phyloP scores from a whole-genome alignment of 2,888 invertebrate genomes.

The Allygus modestus region DNA sequence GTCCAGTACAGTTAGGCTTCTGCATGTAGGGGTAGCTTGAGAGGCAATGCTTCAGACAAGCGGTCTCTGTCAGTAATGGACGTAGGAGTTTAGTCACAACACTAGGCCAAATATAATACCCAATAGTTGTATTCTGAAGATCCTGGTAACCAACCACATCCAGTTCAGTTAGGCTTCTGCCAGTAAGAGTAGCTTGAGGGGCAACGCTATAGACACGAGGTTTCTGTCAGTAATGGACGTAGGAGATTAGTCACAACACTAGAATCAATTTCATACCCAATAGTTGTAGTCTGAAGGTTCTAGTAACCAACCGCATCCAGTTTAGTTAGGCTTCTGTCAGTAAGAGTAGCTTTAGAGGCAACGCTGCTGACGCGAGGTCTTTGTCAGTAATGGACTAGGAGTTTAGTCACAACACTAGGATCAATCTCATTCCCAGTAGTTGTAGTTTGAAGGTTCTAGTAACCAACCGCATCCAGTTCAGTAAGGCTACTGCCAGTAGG shows the following conservation, averaged over 20 bases:
- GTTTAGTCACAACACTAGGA: constrained; percentile 54
- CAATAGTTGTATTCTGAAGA: too few species aligned
- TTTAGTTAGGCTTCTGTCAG: background rate
- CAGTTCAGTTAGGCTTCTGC: background rate
- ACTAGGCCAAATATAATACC: constrained; percentile 45
- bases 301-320: background rate
- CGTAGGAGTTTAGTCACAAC: constrained; percentile 45
- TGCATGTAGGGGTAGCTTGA: background rate
- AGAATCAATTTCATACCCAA: background rate
- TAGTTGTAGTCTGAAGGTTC: background rate
- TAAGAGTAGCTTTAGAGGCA: background rate
- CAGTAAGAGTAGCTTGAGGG: constrained; percentile 15
- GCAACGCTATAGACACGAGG: background rate
- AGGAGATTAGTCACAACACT: background rate
- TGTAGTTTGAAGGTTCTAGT: background rate
- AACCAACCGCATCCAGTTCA: constrained; percentile 19
- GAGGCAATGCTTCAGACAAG: background rate
- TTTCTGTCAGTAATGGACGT: background rate
- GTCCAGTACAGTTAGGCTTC: constrained; percentile 19
- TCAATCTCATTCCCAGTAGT: background rate
- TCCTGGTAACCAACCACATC: background rate
- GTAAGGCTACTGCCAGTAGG: background rate
- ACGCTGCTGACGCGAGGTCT: background rate
- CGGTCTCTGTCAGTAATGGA: too few species aligned
- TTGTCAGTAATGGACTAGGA: constrained; percentile 25